phyloP scores from a whole-genome alignment of 2,888 invertebrate genomes.

The Thereva unica region DNA sequence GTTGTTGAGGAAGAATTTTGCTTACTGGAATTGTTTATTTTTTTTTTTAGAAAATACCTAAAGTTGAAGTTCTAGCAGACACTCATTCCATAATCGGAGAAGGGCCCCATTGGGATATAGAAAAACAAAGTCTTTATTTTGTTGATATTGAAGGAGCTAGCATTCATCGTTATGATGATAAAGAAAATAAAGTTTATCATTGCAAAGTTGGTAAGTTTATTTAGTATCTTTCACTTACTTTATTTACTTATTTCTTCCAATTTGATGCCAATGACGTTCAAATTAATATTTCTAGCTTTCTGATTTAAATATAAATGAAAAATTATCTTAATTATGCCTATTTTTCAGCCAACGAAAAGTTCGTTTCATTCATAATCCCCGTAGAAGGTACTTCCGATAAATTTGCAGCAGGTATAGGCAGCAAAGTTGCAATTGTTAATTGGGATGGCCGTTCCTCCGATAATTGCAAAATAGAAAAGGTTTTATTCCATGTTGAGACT shows the following conservation, averaged over 20 bases:
- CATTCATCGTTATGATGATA: constrained; percentile 54
- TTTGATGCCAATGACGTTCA: too few relatives aligned
- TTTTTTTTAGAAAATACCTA: constrained; percentile 51
- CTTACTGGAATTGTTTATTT: too few relatives aligned
- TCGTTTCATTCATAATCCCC: constrained; percentile 66
- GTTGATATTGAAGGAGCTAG: constrained; percentile 63
- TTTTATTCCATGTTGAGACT: constrained; percentile 64
- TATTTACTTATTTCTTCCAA: background rate
- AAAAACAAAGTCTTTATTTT: constrained; percentile 66
- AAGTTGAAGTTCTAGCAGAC: constrained; percentile 54
- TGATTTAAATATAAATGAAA: too few relatives aligned
- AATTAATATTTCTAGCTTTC: too few relatives aligned
- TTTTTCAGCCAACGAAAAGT: constrained; percentile 57
- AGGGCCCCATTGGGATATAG: constrained; percentile 73
- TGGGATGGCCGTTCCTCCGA: constrained; percentile 66
- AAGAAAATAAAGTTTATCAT: constrained; percentile 60
- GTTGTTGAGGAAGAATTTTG: too few relatives aligned
- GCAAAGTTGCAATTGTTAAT: constrained; percentile 63
- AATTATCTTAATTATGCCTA: background rate
- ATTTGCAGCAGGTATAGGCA: constrained; percentile 68
- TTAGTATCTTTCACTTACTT: background rate
- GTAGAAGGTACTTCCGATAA: constrained; percentile 64
- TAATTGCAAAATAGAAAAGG: constrained; percentile 59
- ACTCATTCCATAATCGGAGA: constrained; percentile 63
- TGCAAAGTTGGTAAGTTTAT: constrained; percentile 55